These are phyloP conservation scores for Leptonema lineaticorne DNA, from an alignment of 1,140 invertebrate genomes.

Conservation along the genomic window DNA sequence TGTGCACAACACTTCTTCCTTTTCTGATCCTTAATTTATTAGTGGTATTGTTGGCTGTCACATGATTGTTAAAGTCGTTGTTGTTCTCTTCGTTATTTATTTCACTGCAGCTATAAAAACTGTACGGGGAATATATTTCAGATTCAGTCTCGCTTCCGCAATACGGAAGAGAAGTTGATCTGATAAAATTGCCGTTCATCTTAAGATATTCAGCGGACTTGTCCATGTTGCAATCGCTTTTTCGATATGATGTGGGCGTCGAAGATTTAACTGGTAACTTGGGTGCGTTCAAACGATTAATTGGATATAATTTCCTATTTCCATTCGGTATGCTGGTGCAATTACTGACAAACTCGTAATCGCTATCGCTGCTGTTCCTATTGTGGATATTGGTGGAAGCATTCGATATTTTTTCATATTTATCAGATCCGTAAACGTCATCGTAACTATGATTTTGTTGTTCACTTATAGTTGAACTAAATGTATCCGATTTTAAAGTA, in stretches of 20 bases:
- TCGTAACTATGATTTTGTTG: conserved; percentile 53
- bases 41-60: conserved; percentile 54
- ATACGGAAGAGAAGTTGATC: conserved; percentile 69
- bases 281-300: conserved; percentile 8
- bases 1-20: conserved; percentile 75
- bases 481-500: conserved; percentile 44
- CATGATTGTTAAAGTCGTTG: conserved; percentile 52
- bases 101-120: conserved; percentile 65
- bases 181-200: conserved; percentile 49
- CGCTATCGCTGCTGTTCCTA: conserved; percentile 58
- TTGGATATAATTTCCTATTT: conserved; percentile 21
- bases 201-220: conserved; percentile 47
- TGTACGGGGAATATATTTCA: conserved; percentile 77
- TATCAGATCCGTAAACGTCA: conserved; percentile 53
- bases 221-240: conserved; percentile 38
- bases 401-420: conserved; percentile 45
- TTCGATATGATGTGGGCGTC: conserved; percentile 33
- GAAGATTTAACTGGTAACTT: conserved; percentile 26
- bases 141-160: conserved; percentile 79
- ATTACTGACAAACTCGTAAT: conserved; percentile 65
- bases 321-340: conserved; percentile 33
- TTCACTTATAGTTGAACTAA: conserved; percentile 51
- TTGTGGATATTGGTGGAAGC: conserved; percentile 44
- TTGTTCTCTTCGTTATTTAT: conserved; percentile 48
- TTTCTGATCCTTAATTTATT: conserved; percentile 71